phyloP scores from a whole-genome alignment of 2,888 invertebrate genomes.

The Strigamia transsilvanica region DNA sequence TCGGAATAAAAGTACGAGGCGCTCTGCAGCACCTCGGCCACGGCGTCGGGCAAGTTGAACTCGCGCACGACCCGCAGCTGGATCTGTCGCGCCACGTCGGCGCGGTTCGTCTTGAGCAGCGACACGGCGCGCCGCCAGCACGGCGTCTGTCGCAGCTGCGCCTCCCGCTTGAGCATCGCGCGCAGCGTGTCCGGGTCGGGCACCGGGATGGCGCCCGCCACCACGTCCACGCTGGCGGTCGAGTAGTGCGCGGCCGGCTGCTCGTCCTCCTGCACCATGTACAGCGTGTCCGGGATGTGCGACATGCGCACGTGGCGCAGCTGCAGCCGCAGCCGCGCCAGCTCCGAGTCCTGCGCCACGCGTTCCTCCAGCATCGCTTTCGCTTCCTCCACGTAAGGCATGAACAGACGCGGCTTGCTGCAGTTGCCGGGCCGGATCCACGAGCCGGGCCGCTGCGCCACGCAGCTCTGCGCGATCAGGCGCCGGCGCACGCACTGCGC shows the following conservation, averaged over 20 bases:
- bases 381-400: slow-evolving; percentile 94
- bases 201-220: slow-evolving; percentile 71
- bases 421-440: slow-evolving; percentile 64
- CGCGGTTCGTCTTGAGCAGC: slow-evolving; percentile 77
- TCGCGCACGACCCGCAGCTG: slow-evolving; percentile 91
- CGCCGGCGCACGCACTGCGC: slow-evolving; percentile 71
- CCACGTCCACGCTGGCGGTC: slow-evolving; percentile 69
- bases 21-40: slow-evolving; percentile 77
- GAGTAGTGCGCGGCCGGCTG: slow-evolving; percentile 62
- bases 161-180: slow-evolving; percentile 84
- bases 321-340: slow-evolving; percentile 75
- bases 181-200: slow-evolving; percentile 79
- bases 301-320: slow-evolving; percentile 73
- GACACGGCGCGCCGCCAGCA: slow-evolving; percentile 81
- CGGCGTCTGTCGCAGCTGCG: slow-evolving; percentile 81
- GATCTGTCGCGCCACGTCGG: slow-evolving; percentile 79
- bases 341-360: slow-evolving; percentile 78
- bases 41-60: slow-evolving; percentile 89
- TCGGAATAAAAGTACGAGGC: slow-evolving; percentile 56
- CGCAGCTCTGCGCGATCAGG: not conserved
- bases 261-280: slow-evolving; percentile 76
- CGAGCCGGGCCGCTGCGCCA: slow-evolving; percentile 57
- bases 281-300: slow-evolving; percentile 87
- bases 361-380: slow-evolving; percentile 88
- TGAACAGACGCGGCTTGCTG: slow-evolving; percentile 87